These are phyloP conservation scores for Sturmia bella DNA, from an alignment of 2,888 invertebrate genomes.

Conservation along the genomic window DNA sequence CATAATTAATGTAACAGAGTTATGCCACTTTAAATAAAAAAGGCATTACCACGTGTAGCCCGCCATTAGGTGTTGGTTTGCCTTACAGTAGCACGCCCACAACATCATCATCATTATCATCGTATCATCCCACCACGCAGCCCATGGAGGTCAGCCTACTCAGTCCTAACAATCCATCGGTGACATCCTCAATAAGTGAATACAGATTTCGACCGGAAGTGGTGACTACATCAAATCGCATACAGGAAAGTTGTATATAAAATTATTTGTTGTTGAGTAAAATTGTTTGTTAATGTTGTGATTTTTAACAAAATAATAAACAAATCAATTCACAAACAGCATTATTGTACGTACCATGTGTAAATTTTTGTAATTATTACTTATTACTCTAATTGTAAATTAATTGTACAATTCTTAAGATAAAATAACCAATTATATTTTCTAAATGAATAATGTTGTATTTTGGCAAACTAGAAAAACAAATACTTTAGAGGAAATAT, in stretches of 20 bases:
- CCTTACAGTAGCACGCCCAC: conserved; percentile 72
- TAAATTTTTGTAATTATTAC: conserved; percentile 48
- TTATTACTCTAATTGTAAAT: conserved; percentile 12
- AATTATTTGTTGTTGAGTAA: conserved; percentile 64
- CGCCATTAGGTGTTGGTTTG: conserved; percentile 76
- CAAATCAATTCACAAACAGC: conserved; percentile 11
- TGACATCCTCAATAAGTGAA: conserved; percentile 90
- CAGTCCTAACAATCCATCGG: conserved; percentile 82
- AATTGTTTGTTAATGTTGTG: conserved; percentile 43
- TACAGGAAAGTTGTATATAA: conserved; percentile 96
- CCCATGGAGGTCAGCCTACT: conserved; percentile 82
- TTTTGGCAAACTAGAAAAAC: neutral
- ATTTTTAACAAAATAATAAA: conserved; percentile 40
- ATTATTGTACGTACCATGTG: conserved; percentile 39
- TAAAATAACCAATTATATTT: conserved; percentile 5
- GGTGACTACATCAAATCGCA: conserved; percentile 92
- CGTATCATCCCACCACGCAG: conserved; percentile 79
- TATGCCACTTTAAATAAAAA: conserved; percentile 90
- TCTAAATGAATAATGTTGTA: conserved; percentile 27
- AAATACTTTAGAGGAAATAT: neutral
- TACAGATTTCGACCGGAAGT: conserved; percentile 92
- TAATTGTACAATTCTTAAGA: conserved; percentile 19
- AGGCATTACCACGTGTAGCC: conserved; percentile 83
- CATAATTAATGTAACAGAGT: conserved; percentile 84
- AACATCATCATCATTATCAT: conserved; percentile 75